phyloP scores from a whole-genome alignment of 2,888 invertebrate species.

The Magallana nippona region DNA sequence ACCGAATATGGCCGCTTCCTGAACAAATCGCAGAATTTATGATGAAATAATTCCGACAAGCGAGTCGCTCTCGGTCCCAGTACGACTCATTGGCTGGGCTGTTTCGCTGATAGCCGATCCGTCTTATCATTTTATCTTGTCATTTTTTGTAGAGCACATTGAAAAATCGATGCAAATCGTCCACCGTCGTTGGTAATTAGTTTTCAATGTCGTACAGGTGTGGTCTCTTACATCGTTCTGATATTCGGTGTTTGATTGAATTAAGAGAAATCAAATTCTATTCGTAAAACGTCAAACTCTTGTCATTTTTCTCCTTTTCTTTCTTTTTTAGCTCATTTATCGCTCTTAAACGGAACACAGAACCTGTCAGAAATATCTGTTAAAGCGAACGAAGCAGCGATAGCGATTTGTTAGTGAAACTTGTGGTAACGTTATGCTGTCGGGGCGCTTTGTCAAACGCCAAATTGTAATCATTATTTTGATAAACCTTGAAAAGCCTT shows the following conservation, averaged over 20 bases:
- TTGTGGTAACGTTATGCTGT: conserved; percentile 11
- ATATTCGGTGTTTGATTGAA: background rate
- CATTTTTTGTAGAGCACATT: conserved; percentile 29
- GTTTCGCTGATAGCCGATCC: background rate
- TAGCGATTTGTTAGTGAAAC: background rate
- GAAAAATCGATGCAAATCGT: conserved; percentile 26
- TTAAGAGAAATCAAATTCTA: conserved; percentile 28
- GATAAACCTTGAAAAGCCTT: conserved; percentile 30
- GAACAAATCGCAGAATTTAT: background rate
- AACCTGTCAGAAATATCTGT: conserved; percentile 25
- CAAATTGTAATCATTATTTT: conserved; percentile 36
- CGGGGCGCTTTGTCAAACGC: conserved; percentile 20
- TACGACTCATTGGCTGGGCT: background rate
- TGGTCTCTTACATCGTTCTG: conserved; percentile 24
- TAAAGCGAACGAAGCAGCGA: background rate
- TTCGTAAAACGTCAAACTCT: conserved; percentile 23
- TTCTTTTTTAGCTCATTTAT: conserved; percentile 1
- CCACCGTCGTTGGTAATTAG: conserved; percentile 35
- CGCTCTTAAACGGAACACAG: conserved; percentile 11
- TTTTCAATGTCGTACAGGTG: conserved; percentile 39
- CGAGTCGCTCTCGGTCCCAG: background rate
- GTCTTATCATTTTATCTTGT: conserved; percentile 41
- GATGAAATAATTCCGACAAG: conserved; percentile 1
- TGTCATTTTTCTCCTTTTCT: conserved; percentile 22
- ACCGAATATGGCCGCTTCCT: background rate